These are phyloP conservation scores for Falcunculus frontatus DNA, from an alignment of 2,113 vertebrate genomes.

Conservation along the genomic window DNA sequence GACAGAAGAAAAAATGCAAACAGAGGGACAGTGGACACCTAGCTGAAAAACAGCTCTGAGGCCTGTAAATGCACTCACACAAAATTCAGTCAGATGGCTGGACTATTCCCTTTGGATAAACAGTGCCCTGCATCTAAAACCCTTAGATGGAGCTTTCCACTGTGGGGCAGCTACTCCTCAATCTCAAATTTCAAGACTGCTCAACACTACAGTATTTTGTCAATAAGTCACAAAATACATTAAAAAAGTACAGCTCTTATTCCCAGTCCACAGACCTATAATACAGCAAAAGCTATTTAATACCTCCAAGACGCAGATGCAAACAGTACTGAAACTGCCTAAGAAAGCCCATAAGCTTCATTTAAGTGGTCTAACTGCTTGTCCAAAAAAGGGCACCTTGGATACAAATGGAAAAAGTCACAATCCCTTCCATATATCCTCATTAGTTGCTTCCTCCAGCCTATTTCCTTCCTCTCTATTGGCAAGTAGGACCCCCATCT, in stretches of 20 bases:
- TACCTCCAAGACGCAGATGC: neutral
- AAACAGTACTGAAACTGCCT: neutral
- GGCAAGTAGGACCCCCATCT: neutral
- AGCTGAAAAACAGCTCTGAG: neutral
- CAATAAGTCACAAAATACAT: neutral
- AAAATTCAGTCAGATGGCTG: neutral
- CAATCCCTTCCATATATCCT: neutral
- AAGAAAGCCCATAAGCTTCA: neutral
- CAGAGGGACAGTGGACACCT: neutral
- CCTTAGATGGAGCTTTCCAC: neutral
- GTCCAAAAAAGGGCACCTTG: neutral
- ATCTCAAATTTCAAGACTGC: neutral
- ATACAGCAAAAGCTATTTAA: neutral
- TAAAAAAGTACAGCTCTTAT: neutral
- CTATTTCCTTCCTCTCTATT: neutral
- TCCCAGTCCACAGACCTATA: neutral
- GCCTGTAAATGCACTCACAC: neutral
- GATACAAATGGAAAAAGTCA: neutral
- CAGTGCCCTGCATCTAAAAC: neutral
- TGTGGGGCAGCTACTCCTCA: neutral
- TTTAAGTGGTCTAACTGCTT: neutral
- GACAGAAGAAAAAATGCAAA: neutral
- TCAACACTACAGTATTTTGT: neutral
- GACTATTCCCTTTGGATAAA: neutral
- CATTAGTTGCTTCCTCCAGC: constrained; percentile 14